Conservation (phyloP, 2,888 invertebrate species). For the Luffia ferchaultella region DNA sequence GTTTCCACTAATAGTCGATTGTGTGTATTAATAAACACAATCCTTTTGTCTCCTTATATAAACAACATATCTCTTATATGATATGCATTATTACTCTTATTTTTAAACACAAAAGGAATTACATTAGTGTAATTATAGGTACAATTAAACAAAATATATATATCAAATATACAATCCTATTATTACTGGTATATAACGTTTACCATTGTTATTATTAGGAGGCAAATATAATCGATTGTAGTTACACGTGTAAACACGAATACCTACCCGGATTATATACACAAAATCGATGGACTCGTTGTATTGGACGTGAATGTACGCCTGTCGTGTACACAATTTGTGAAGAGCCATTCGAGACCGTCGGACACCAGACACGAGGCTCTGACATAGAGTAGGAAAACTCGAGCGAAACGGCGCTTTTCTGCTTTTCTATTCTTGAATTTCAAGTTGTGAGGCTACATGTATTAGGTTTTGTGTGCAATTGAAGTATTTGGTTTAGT, state of each 20-base stretch:
- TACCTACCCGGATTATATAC: background rate
- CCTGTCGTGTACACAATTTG: background rate
- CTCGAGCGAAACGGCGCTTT: background rate
- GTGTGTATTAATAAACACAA: no score
- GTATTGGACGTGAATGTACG: background rate
- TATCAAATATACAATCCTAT: no score
- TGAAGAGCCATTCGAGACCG: background rate
- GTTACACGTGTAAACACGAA: background rate
- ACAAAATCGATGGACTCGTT: background rate
- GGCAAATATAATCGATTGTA: no score
- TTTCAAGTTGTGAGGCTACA: background rate
- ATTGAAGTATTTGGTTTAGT: background rate
- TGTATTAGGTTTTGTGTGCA: background rate
- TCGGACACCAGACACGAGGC: background rate
- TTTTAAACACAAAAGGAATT: no score
- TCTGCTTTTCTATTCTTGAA: background rate
- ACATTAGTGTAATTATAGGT: no score
- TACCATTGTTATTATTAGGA: no score
- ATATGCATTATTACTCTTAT: no score
- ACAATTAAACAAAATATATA: no score
- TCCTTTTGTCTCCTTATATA: no score
- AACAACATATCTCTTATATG: background rate
- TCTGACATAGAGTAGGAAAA: background rate
- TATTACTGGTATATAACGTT: no score
- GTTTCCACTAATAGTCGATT: no score